Evolutionary conservation across 2,888 invertebrate species (phyloP).

Genomic region (Eustalomyia histrio): DNA sequence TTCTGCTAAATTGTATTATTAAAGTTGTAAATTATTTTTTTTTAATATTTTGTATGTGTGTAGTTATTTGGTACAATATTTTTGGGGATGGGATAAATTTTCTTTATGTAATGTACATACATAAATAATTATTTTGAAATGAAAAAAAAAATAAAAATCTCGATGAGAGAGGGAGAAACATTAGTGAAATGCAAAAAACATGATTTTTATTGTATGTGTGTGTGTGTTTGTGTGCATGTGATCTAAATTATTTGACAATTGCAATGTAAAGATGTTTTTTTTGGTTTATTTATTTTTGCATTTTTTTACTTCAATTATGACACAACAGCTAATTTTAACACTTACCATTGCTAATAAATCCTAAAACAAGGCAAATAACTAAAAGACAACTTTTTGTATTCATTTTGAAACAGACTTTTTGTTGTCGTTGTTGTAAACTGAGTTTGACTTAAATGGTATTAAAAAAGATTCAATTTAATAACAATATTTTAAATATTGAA

Average conservation of each 20-base stretch:
- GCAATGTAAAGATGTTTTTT: constrained; percentile 27
- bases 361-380: constrained; percentile 60
- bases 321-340: constrained; percentile 60
- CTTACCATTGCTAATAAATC: constrained; percentile 63
- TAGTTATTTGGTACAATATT: not conserved
- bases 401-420: constrained; percentile 32
- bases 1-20: not conserved
- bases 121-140: constrained; percentile 21
- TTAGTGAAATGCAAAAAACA: not conserved
- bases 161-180: not conserved
- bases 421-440: not conserved
- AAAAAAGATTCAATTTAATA: not conserved
- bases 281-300: constrained; percentile 1
- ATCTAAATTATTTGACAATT: constrained; percentile 37
- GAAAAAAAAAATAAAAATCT: constrained; percentile 13
- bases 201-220: not conserved
- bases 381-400: constrained; percentile 43
- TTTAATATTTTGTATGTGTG: not conserved
- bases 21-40: no score
- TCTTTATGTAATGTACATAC: constrained; percentile 12
- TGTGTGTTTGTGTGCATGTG: constrained; percentile 14
- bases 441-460: constrained; percentile 38
- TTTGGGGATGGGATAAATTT: constrained; percentile 2
- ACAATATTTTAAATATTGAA: no score
- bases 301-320: constrained; percentile 46